These are phyloP conservation scores for Patella pellucida DNA, from an alignment of 2,888 invertebrate species.

Conservation along the genomic window DNA sequence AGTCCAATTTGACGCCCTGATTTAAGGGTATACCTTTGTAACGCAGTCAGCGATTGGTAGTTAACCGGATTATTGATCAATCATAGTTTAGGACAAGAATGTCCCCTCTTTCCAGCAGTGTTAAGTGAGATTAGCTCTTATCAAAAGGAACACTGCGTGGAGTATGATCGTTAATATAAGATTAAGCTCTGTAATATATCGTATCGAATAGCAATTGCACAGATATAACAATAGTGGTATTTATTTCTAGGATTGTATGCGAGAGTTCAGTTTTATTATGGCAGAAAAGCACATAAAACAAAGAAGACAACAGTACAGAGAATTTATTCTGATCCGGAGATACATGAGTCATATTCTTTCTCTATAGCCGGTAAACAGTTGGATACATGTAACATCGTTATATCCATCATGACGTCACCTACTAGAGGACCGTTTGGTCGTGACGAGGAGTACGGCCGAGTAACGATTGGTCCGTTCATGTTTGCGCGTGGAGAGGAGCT, in stretches of 20 bases:
- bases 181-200: no score
- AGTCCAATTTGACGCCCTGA: no score
- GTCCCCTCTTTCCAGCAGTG: no score
- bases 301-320: slow-evolving; percentile 58
- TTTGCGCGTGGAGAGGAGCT: slow-evolving; percentile 66
- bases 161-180: no score
- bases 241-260: slow-evolving; percentile 54
- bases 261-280: slow-evolving; percentile 61
- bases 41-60: no score
- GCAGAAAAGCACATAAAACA: slow-evolving; percentile 59
- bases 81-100: no score
- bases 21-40: no score
- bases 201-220: not conserved
- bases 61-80: no score
- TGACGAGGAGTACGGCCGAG: slow-evolving; percentile 58
- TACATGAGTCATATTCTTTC: slow-evolving; percentile 67
- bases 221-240: not conserved
- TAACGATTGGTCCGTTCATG: slow-evolving; percentile 66
- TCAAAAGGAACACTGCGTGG: no score
- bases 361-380: slow-evolving; percentile 56
- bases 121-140: no score
- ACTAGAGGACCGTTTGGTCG: slow-evolving; percentile 33
- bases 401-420: slow-evolving; percentile 51
- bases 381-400: slow-evolving; percentile 59
- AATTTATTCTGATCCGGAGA: slow-evolving; percentile 55